Evolutionary conservation across 2,113 vertebrate species (phyloP), one percentile per base, ranked within the genome.

Genomic region (Uropsilus gracilis): DNA sequence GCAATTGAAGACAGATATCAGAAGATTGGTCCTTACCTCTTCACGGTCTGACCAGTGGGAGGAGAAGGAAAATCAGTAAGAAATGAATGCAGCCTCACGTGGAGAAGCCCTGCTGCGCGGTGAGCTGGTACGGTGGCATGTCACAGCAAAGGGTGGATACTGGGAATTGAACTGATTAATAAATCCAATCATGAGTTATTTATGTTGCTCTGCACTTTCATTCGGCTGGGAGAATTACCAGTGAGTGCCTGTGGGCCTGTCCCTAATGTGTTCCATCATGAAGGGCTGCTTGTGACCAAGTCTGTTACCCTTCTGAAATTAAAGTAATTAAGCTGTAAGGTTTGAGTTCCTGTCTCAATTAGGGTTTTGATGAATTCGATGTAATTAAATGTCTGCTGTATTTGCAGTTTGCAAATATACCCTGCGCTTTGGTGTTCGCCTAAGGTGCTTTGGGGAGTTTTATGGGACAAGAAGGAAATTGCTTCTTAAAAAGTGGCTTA

Each of bases 251-350:
- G 0, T 18, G 84, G 44, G 75, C 53, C 57, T 80, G 86, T 95
- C 86, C 85, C 34, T 90, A 84, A 96, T 76, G 82, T 66, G 63
- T 95, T 95, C 66, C 28, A 16, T 86, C 0, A 0, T 83, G 88
- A 97, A 97, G 97, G 32, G 84, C 85, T 34, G 2, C 77, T 76
- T 32, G 0, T 32, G 96, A 94, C 90, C 92, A 95, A 95, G 91
- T 73, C 59, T 96, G 88, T 94, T 95, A 71, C 96, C 97, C 12
- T 90, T 96, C 90, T 95, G 96, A 97, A 98, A 98, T 97, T 91
- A 97, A 97, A 98, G 96, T 89, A 96, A 98, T 98, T 97, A 97
- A 93, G 81, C 46, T 73, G 32, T 94, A 97, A 97, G 96, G 95
- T 85, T 93, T 83, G 94, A 97, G 95, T 92, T 94, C 86, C 97